Conservation (phyloP, 2,797 vertebrate genomes). For the Danio choprae region DNA sequence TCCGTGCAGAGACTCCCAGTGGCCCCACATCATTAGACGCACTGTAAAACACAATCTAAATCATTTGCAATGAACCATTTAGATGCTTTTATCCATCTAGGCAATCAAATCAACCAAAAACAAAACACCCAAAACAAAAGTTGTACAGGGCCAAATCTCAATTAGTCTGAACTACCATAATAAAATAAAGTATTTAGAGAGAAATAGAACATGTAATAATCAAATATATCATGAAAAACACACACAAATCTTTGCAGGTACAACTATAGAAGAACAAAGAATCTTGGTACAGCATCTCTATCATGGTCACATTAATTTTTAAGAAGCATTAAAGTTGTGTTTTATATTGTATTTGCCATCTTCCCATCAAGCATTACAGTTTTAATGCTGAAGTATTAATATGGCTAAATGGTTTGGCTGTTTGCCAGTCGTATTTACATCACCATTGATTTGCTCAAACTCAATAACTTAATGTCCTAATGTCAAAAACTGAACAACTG, state of each 20-base stretch:
- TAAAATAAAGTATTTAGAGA: no score
- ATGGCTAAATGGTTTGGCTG: neutral
- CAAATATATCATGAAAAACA: neutral
- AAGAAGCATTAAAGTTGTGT: neutral
- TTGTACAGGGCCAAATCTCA: no score
- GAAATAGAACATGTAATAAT: no score
- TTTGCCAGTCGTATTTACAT: neutral
- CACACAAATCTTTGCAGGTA: neutral
- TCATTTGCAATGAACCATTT: no score
- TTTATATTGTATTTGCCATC: neutral
- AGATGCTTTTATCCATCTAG: no score
- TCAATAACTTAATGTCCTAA: neutral
- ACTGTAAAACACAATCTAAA: neutral
- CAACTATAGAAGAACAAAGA: neutral
- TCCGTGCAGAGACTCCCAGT: neutral
- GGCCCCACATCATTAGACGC: neutral
- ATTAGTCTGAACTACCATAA: no score
- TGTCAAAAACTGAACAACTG: neutral
- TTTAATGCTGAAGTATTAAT: neutral
- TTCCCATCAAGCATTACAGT: neutral
- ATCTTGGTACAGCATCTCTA: neutral
- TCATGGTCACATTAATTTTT: neutral
- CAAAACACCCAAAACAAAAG: no score
- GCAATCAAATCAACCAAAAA: no score
- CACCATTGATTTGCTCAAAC: neutral